Evolutionary conservation across 2,113 vertebrate genomes (phyloP).

Genomic region (Leucoraja erinaceus): DNA sequence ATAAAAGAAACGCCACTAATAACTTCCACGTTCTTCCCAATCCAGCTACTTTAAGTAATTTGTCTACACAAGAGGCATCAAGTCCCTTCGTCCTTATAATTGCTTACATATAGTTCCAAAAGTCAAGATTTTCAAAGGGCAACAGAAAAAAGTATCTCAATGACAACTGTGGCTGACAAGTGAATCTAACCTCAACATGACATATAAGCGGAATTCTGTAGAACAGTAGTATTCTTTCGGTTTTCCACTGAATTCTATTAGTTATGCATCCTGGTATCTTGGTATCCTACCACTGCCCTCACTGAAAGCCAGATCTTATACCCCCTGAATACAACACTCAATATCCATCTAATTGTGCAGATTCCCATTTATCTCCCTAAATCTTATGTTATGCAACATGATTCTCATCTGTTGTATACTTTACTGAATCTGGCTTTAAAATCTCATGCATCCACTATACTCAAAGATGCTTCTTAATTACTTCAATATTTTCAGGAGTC

Average conservation of each 20-base stretch:
- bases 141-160: background rate
- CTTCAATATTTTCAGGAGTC: too few relatives aligned
- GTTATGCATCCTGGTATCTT: background rate
- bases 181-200: too few relatives aligned
- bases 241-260: background rate
- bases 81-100: background rate
- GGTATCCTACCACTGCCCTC: background rate
- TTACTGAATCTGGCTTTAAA: background rate
- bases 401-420: background rate
- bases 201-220: background rate
- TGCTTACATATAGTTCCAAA: background rate
- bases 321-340: background rate
- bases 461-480: background rate
- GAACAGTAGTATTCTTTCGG: background rate
- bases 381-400: background rate
- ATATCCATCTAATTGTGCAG: too few relatives aligned
- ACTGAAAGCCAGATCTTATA: background rate
- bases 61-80: background rate
- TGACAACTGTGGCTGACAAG: background rate
- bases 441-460: background rate
- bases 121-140: background rate
- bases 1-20: background rate
- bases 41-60: background rate
- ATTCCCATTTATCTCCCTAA: background rate
- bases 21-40: background rate